Conservation (phyloP, 30 jellyfish, hydroid and myxozoan genomes). For the Aurelia aurita region DNA sequence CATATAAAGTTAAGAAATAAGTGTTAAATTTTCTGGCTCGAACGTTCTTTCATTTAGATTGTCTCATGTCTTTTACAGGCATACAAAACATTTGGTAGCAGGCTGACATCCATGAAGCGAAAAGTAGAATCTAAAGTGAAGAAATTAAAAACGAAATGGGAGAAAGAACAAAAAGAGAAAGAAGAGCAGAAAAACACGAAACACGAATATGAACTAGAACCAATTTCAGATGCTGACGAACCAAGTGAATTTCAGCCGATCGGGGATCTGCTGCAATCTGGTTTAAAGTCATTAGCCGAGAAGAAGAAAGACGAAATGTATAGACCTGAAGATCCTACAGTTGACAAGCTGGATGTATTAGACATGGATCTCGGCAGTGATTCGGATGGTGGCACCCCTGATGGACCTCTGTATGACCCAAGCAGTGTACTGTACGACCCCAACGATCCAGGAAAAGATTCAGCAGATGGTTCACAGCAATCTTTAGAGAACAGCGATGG, state of each 20-base stretch:
- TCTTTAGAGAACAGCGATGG: slow-evolving; percentile 28
- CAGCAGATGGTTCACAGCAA: slow-evolving; percentile 21
- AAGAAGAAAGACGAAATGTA: slow-evolving; percentile 18
- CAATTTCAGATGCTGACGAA: slow-evolving; percentile 64
- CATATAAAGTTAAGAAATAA: too few species aligned
- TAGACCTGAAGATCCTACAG: slow-evolving; percentile 36
- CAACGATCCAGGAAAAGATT: slow-evolving; percentile 37
- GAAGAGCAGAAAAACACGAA: slow-evolving; percentile 58
- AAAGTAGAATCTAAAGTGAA: slow-evolving; percentile 80
- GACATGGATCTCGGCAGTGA: slow-evolving; percentile 88
- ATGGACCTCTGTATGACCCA: slow-evolving; percentile 80
- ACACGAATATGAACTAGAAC: slow-evolving; percentile 54
- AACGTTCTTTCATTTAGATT: too few species aligned
- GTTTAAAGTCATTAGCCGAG: slow-evolving; percentile 28
- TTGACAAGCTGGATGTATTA: slow-evolving; percentile 55
- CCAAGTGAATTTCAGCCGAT: slow-evolving; percentile 54
- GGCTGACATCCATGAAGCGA: slow-evolving; percentile 86
- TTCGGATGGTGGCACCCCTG: slow-evolving; percentile 64
- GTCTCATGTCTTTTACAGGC: slow-evolving; percentile 61
- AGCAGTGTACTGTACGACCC: slow-evolving; percentile 67
- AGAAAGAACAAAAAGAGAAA: slow-evolving; percentile 45
- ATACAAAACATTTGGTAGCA: slow-evolving; percentile 89
- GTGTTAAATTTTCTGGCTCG: too few species aligned
- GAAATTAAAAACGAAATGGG: slow-evolving; percentile 57
- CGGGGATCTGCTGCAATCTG: slow-evolving; percentile 44